Conservation (phyloP, 2,797 vertebrate species). For the Leptodactylus fallax region DNA sequence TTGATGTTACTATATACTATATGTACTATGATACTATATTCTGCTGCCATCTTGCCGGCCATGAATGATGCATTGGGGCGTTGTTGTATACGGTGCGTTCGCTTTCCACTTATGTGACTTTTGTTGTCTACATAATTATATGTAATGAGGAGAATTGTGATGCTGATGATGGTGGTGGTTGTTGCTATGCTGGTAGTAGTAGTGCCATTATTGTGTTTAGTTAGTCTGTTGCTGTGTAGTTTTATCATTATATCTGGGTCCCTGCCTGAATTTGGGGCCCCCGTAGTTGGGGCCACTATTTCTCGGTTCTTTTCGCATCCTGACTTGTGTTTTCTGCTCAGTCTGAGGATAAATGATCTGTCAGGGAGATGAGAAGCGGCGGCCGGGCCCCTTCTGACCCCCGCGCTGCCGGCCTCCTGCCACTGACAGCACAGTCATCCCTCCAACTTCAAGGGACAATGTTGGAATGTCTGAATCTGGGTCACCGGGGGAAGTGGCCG, state of each 20-base stretch:
- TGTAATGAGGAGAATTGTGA: too few species aligned
- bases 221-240: too few species aligned
- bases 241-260: not conserved
- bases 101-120: too few species aligned
- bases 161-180: not conserved
- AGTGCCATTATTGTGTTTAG: not conserved
- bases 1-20: too few species aligned
- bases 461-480: slow-evolving; percentile 20
- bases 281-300: not conserved
- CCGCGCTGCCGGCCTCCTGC: not conserved
- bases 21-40: too few species aligned
- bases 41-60: too few species aligned
- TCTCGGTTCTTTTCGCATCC: not conserved
- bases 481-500: not conserved
- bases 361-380: not conserved
- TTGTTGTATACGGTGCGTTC: too few species aligned
- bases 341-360: not conserved
- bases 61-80: too few species aligned
- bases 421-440: not conserved
- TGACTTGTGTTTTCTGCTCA: too few species aligned
- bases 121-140: too few species aligned
- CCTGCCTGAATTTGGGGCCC: not conserved
- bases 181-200: not conserved
- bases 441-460: slow-evolving; percentile 16
- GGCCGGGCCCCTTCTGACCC: not conserved